Conservation (phyloP, 2,888 invertebrate genomes). For the Catocala fraxini region DNA sequence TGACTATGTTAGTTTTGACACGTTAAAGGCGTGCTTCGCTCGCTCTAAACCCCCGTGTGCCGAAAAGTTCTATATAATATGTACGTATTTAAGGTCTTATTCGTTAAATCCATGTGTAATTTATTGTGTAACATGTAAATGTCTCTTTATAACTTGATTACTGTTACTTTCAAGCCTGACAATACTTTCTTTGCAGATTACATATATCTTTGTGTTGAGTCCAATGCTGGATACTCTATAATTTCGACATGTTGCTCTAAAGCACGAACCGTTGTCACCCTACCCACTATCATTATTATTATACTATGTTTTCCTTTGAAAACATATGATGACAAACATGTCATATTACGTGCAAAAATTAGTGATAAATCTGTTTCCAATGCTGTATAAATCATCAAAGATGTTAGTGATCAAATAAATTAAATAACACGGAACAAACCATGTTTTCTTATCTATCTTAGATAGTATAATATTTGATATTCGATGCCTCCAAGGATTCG, state of each 20-base stretch:
- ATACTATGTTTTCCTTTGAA: background rate
- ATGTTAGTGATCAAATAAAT: slow-evolving; percentile 8
- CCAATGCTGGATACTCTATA: background rate
- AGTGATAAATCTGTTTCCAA: slow-evolving; percentile 3
- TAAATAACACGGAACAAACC: slow-evolving; percentile 5
- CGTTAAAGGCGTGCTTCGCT: slow-evolving; percentile 20
- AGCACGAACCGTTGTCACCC: background rate
- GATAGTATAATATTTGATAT: slow-evolving; percentile 7
- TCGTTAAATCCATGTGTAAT: slow-evolving; percentile 28
- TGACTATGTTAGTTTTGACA: slow-evolving; percentile 50
- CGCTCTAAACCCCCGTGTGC: slow-evolving; percentile 7
- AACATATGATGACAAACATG: background rate
- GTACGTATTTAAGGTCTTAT: background rate
- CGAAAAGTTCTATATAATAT: slow-evolving; percentile 15
- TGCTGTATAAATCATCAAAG: background rate
- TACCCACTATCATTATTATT: background rate
- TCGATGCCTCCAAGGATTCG: slow-evolving; percentile 17
- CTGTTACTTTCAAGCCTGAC: slow-evolving; percentile 63
- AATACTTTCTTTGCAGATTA: slow-evolving; percentile 68
- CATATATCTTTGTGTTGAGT: slow-evolving; percentile 30
- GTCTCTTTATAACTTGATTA: slow-evolving; percentile 42
- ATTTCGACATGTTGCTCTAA: background rate
- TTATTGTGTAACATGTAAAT: slow-evolving; percentile 32
- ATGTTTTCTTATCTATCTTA: background rate
- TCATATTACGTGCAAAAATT: background rate